Evolutionary conservation across 2,113 vertebrate species (phyloP).

Genomic region (Ciconia stormi): DNA sequence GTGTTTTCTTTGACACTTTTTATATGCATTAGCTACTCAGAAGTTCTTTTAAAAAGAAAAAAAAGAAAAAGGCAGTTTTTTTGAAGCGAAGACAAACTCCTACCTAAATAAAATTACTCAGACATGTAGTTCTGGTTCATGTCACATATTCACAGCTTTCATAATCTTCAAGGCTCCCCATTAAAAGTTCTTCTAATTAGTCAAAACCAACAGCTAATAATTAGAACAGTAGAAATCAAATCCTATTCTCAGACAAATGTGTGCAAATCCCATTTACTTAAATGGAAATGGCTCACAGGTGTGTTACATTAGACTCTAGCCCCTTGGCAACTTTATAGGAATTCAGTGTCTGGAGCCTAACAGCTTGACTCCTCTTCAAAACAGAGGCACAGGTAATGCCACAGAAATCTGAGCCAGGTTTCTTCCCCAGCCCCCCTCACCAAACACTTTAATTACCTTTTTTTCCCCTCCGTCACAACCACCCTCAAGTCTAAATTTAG

Average conservation of each 20-base stretch:
- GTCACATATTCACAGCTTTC: background rate
- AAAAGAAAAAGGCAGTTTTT: background rate
- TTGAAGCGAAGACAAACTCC: background rate
- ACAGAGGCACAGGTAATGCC: background rate
- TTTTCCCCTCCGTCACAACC: background rate
- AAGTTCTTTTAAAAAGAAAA: background rate
- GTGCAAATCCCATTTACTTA: constrained; percentile 44
- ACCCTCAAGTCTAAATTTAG: background rate
- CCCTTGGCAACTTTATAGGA: background rate
- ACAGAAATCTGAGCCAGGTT: background rate
- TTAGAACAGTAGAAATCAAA: background rate
- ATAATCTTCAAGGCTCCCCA: background rate
- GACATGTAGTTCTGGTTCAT: background rate
- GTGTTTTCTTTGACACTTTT: background rate
- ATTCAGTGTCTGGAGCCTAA: background rate
- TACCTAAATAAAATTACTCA: background rate
- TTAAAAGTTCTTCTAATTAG: background rate
- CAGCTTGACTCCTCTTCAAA: background rate
- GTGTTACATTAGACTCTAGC: background rate
- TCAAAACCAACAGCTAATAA: constrained; percentile 18
- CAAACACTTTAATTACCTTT: background rate
- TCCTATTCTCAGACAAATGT: constrained; percentile 5
- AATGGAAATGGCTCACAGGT: constrained; percentile 7
- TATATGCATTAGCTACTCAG: background rate
- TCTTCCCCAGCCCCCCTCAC: background rate